phyloP scores from a whole-genome alignment of 1,140 invertebrate genomes.

The Papilio glaucus region DNA sequence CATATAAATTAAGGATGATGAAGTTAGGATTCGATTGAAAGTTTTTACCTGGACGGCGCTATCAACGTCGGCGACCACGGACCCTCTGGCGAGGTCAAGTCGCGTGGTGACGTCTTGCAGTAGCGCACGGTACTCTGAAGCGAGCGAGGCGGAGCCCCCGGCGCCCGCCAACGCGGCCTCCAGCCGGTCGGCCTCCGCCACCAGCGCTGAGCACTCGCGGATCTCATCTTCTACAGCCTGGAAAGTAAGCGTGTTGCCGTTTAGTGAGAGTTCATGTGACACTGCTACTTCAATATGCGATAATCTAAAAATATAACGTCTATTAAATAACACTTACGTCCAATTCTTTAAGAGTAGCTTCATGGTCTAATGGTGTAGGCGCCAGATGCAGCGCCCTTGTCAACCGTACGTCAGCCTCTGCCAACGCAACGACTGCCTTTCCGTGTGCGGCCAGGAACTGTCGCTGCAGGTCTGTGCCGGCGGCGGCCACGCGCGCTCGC shows the following conservation, averaged over 20 bases:
- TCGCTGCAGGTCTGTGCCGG: constrained; percentile 81
- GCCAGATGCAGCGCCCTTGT: constrained; percentile 88
- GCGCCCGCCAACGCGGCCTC: constrained; percentile 50
- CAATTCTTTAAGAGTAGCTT: constrained; percentile 66
- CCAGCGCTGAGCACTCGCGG: constrained; percentile 63
- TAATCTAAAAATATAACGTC: no score
- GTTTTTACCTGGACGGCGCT: constrained; percentile 76
- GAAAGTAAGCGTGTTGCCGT: not conserved
- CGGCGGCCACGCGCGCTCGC: constrained; percentile 60
- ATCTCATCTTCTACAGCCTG: constrained; percentile 71
- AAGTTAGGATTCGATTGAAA: no score
- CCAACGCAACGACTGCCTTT: constrained; percentile 87
- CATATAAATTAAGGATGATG: no score
- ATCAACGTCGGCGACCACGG: constrained; percentile 69
- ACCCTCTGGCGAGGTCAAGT: constrained; percentile 60
- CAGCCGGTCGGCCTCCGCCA: constrained; percentile 65
- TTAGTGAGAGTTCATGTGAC: no score
- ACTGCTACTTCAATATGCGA: no score
- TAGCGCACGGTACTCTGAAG: constrained; percentile 71
- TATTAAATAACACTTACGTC: constrained; percentile 59
- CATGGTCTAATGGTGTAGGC: constrained; percentile 71
- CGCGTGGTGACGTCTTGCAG: constrained; percentile 64
- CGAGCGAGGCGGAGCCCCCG: constrained; percentile 64
- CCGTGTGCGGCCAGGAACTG: constrained; percentile 89
- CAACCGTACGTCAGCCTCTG: constrained; percentile 87